Evolutionary conservation across 2,113 vertebrate genomes (phyloP).

Genomic region (Cinclus mexicanus): DNA sequence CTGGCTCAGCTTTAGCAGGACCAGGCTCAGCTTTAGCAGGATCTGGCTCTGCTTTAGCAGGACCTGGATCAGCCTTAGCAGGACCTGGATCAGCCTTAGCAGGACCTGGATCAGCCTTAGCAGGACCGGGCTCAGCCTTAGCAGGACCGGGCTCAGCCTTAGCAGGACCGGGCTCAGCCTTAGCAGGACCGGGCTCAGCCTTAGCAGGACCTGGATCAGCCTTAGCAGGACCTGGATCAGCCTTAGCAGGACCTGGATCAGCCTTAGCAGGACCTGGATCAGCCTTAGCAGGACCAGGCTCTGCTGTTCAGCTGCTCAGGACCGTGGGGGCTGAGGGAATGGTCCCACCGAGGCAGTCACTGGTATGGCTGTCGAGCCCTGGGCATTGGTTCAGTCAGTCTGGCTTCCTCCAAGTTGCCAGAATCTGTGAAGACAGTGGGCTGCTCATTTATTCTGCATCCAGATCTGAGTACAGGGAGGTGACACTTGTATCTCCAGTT

Average conservation of each 20-base stretch:
- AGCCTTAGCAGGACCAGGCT: background rate
- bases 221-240: background rate
- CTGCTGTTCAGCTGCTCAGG: accelerated
- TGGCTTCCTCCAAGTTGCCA: background rate
- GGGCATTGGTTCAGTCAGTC: too few relatives aligned
- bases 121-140: background rate
- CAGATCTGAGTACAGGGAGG: background rate
- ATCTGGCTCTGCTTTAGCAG: too few relatives aligned
- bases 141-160: background rate
- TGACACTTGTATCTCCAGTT: background rate
- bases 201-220: background rate
- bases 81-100: too few relatives aligned
- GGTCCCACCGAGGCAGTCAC: accelerated
- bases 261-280: background rate
- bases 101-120: too few relatives aligned
- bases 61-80: too few relatives aligned
- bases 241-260: background rate
- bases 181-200: background rate
- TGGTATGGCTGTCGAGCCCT: accelerated
- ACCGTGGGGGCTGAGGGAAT: too few relatives aligned
- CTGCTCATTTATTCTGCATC: background rate
- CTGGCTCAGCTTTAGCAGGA: too few relatives aligned
- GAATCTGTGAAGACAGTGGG: background rate
- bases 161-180: background rate
- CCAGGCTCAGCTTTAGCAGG: background rate